Evolutionary conservation across 2,113 vertebrate genomes (phyloP).

Genomic region (Labrus mixtus): DNA sequence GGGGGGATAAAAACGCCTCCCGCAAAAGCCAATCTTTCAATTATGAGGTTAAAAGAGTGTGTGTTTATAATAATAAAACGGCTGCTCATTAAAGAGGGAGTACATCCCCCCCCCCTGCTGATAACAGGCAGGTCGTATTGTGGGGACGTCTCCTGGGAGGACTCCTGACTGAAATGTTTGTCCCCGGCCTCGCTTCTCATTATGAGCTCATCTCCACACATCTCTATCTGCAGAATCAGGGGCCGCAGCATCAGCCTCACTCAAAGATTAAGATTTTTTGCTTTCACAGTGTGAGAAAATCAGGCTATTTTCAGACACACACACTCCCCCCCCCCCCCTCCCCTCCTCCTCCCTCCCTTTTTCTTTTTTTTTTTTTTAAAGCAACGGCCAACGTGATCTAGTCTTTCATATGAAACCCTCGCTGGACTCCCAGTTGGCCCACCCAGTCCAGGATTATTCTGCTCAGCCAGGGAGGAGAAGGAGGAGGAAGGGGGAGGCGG

Average conservation of each 20-base stretch:
- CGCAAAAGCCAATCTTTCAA: slow-evolving; percentile 40
- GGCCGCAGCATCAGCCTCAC: slow-evolving; percentile 39
- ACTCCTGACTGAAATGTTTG: slow-evolving; percentile 63
- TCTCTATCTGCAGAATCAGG: slow-evolving; percentile 70
- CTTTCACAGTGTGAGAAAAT: slow-evolving; percentile 42
- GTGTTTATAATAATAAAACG: slow-evolving; percentile 80
- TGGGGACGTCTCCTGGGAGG: slow-evolving; percentile 63
- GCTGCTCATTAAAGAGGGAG: slow-evolving; percentile 72
- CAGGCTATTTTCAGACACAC: slow-evolving; percentile 30
- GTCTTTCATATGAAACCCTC: slow-evolving; percentile 54
- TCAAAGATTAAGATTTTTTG: slow-evolving; percentile 38
- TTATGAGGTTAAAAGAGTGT: slow-evolving; percentile 71
- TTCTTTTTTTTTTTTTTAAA: slow-evolving; percentile 5
- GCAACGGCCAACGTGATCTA: slow-evolving; percentile 46
- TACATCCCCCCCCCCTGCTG: slow-evolving; percentile 74
- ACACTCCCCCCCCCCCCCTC: neutral
- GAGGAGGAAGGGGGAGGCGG: neutral
- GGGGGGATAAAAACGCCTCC: neutral
- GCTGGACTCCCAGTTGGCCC: slow-evolving; percentile 47
- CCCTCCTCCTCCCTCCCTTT: too few relatives aligned
- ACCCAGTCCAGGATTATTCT: slow-evolving; percentile 63
- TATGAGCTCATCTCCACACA: slow-evolving; percentile 75
- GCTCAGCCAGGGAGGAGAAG: slow-evolving; percentile 30
- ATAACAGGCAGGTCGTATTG: slow-evolving; percentile 77
- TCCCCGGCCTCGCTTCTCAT: slow-evolving; percentile 78